Base-by-base conservation (phyloP, 2,797 vertebrate genomes). In the Sandelia bainsii region DNA sequence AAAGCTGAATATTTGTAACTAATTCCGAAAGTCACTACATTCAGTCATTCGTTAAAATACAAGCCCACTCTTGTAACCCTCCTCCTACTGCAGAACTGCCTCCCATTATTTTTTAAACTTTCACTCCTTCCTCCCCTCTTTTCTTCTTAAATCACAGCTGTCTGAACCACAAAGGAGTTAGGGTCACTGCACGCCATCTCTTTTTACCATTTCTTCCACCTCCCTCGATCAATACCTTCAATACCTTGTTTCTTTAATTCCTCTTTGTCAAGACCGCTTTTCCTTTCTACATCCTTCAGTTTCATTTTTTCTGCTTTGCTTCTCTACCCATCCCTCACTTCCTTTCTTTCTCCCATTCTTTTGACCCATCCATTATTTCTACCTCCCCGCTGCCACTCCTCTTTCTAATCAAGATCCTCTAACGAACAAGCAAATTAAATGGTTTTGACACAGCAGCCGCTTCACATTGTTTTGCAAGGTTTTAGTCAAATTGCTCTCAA, bases 21-120 rank as follows among this genome's bases (percentile, higher is more conserved):
- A 59, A 67, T 61, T 75, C 50, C 34, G 46, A 58, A 11, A 72
- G 58, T 73, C 46, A 56, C 56, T 53, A 69, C 62, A 71, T 83
- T 79, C 59, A 75, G 49, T 69, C 57, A 34, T n/a, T n/a, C n/a
- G n/a, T n/a, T n/a, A n/a, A n/a, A n/a, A 9, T 34, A 10, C 32
- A 69, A 23, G 52, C 61, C 62, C 32, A 61, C 65, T 75, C 49
- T 53, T 32, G 20, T 45, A 56, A 74, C 72, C 72, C 46, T 77
- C 79, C 61, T 67, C 75, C 78, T 59, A 54, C 83, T 72, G 62
- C 44, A 66, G 14, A 57, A 25, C 59, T 14, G 49, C 54, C 6
- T 46, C 48, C 50, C 59, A 67, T 16, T 8, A 19, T 27, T 48
- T 53, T 16, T 8, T 45, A 22, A 62, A 57, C 62, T 48, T 45